Conservation (phyloP, 2,888 invertebrate species). For the Plebejus argus region DNA sequence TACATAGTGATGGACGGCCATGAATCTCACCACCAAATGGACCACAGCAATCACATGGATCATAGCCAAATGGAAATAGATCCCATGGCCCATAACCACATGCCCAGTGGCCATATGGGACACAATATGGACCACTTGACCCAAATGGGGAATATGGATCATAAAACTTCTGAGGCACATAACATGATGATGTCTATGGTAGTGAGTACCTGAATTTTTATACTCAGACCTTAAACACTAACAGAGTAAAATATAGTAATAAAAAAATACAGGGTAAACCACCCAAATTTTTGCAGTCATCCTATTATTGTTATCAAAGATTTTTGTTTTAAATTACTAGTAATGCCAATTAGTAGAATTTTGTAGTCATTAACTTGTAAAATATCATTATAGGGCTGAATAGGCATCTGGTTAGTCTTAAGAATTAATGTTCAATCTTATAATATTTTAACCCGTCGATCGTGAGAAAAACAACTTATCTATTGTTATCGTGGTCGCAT, state of each 20-base stretch:
- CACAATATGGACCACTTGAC: conserved; percentile 44
- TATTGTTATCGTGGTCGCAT: no score
- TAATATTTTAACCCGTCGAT: no score
- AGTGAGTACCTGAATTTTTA: conserved; percentile 43
- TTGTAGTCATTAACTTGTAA: not conserved
- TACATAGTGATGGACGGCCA: conserved; percentile 49
- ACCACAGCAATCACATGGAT: conserved; percentile 39
- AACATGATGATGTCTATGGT: conserved; percentile 42
- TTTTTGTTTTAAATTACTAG: not conserved
- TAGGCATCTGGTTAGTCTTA: no score
- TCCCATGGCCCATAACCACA: conserved; percentile 43
- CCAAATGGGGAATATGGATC: conserved; percentile 44
- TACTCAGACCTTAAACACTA: not conserved
- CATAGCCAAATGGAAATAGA: conserved; percentile 45
- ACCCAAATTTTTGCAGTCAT: no score
- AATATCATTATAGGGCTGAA: not conserved
- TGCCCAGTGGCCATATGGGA: not conserved
- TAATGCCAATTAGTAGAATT: no score
- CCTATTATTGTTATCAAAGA: no score
- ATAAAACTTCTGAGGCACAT: not conserved
- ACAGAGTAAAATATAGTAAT: not conserved
- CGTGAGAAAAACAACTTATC: no score
- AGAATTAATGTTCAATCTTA: no score
- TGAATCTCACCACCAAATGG: conserved; percentile 47
- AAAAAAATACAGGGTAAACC: not conserved